These are phyloP conservation scores for Gallinago media DNA, from an alignment of 2,113 vertebrate genomes.

Conservation along the genomic window DNA sequence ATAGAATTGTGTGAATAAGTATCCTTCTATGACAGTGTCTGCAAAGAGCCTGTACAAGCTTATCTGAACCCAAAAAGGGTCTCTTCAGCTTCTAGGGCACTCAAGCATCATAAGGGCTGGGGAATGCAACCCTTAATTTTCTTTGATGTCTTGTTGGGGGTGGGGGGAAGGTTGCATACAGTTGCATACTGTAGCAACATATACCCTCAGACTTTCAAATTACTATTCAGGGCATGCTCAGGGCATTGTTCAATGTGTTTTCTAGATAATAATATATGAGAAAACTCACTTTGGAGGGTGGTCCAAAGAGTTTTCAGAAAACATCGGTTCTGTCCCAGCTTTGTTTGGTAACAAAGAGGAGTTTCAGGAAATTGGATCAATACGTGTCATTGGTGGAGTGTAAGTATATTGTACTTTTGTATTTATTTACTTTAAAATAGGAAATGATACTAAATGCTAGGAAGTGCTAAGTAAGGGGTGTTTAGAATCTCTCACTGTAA, in stretches of 20 bases:
- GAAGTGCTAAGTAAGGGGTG: neutral
- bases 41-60: neutral
- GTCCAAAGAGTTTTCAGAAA: conserved; percentile 79
- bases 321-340: conserved; percentile 70
- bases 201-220: neutral
- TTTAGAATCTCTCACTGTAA: neutral
- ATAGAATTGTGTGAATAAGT: neutral
- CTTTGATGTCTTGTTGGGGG: neutral
- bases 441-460: neutral
- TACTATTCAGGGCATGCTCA: neutral
- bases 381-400: conserved; percentile 86
- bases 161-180: too few relatives aligned
- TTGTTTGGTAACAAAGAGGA: conserved; percentile 57
- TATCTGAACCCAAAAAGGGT: neutral
- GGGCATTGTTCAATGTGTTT: conserved; percentile 22
- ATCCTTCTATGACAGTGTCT: neutral
- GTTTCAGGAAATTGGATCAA: conserved; percentile 76
- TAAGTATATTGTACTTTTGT: conserved; percentile 72
- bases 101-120: neutral
- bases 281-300: conserved; percentile 78
- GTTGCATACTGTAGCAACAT: neutral
- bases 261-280: conserved; percentile 85
- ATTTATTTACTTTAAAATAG: neutral
- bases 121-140: neutral
- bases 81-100: neutral